These are phyloP conservation scores for Ascidia mentula DNA, from an alignment of 23 tunicate species.

Conservation along the genomic window DNA sequence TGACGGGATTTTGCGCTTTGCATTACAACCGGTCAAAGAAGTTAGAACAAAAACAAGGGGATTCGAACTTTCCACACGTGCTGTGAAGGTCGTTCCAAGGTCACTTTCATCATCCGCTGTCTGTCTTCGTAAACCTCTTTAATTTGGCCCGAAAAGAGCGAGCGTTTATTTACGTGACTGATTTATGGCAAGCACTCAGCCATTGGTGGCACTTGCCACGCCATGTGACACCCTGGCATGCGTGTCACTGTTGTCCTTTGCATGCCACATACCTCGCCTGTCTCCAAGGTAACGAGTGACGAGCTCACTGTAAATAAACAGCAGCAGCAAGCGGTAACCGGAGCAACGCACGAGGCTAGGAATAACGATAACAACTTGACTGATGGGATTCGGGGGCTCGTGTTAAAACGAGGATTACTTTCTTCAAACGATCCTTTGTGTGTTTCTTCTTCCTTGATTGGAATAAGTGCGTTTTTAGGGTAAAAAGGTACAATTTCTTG, in stretches of 20 bases:
- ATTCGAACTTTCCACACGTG: background rate
- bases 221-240: background rate
- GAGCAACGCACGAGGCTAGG: background rate
- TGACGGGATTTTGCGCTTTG: too few species aligned
- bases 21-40: too few species aligned
- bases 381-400: too few species aligned
- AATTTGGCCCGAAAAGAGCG: background rate
- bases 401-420: too few species aligned
- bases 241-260: slow-evolving; percentile 5
- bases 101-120: background rate
- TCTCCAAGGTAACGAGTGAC: background rate
- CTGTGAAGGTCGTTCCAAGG: background rate
- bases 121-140: background rate
- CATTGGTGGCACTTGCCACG: background rate
- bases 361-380: background rate
- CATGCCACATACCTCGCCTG: slow-evolving; percentile 1
- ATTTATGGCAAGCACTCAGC: background rate
- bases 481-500: too few species aligned
- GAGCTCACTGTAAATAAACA: background rate
- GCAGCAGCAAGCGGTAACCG: background rate
- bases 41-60: too few species aligned
- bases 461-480: too few species aligned
- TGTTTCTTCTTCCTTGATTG: too few species aligned
- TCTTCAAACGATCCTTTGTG: too few species aligned
- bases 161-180: background rate